Conservation (phyloP, 2,797 vertebrate genomes). For the Pseudomugil tenellus region DNA sequence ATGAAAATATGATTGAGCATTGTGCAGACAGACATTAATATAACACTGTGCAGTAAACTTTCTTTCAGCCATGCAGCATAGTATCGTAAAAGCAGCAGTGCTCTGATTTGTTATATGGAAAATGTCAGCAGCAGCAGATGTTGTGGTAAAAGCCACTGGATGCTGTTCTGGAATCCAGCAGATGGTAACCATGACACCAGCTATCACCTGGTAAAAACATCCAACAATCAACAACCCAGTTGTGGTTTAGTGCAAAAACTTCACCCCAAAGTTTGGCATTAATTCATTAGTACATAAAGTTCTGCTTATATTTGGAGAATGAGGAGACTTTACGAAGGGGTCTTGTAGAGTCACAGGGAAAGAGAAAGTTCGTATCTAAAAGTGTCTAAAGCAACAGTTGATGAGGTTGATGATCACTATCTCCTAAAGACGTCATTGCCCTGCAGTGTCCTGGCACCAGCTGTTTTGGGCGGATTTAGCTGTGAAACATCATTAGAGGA, state of each 20-base stretch:
- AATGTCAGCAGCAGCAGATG: constrained; percentile 80
- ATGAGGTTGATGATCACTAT: background rate
- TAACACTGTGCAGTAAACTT: constrained; percentile 26
- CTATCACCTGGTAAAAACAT: constrained; percentile 60
- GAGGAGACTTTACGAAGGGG: background rate
- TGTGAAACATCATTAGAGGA: background rate
- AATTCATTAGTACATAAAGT: background rate
- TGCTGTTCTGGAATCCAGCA: constrained; percentile 76
- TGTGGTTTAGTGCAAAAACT: constrained; percentile 53
- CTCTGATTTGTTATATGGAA: constrained; percentile 70
- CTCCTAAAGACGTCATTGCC: background rate
- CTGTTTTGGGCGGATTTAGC: no score
- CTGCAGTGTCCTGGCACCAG: background rate
- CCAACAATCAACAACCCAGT: constrained; percentile 62
- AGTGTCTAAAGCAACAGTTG: background rate
- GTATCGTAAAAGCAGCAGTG: constrained; percentile 62
- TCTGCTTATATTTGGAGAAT: constrained; percentile 15
- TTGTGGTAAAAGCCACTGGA: constrained; percentile 77
- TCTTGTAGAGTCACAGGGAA: background rate
- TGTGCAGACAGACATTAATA: constrained; percentile 3
- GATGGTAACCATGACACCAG: constrained; percentile 76
- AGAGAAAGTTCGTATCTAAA: background rate
- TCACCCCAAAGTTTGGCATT: constrained; percentile 40
- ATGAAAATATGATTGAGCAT: background rate
- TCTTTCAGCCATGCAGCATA: constrained; percentile 22